Evolutionary conservation across 2,888 invertebrate genomes (phyloP), one percentile per base, ranked within the genome.

Genomic region (Parnassius glacialis): DNA sequence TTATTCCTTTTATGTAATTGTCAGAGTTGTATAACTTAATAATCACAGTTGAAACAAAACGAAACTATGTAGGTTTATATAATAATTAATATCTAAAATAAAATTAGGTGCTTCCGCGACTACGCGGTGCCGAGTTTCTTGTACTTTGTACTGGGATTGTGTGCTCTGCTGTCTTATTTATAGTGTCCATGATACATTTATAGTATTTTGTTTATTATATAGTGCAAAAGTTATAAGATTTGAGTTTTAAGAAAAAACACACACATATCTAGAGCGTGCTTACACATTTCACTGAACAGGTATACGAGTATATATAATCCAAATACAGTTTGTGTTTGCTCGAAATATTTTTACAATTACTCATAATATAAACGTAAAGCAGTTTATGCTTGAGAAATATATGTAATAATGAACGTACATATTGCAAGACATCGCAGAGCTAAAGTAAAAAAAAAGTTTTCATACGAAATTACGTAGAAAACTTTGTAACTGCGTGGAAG

Each of bases 11-110:
- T 90, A 90, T 92, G 85, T 90, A 88, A 88, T 90, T 85, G 81
- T 90, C 90, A 88, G 89, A 92, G 87, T 91, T 91, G 92, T 92
- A 92, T 90, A 92, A 91, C 92, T 92, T 92, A 92, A 90, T 90
- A 92, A 92, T 92, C 92, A 92, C 92, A 92, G 92, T 92, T 90
- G 85, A 92, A 92, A 92, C 90, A 87, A 91, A 92, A 92, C 87
- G 82, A 85, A 87, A 84, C 79, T 83, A 83, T 80, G 77, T 82
- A 79, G 75, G 78, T 80, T 34, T 34, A 79, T 67, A 69, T 52
- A 70, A 67, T 80, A 83, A 81, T 84, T 82, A 84, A 83, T 76
- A 78, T 84, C 79, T 87, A 81, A 85, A 86, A 80, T 78, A 81
- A 87, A 83, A 83, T 76, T 75, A 74, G 70, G 76, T 80, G 80